phyloP scores from a whole-genome alignment of 2,113 vertebrate species.

The Himantopus leucocephalus region DNA sequence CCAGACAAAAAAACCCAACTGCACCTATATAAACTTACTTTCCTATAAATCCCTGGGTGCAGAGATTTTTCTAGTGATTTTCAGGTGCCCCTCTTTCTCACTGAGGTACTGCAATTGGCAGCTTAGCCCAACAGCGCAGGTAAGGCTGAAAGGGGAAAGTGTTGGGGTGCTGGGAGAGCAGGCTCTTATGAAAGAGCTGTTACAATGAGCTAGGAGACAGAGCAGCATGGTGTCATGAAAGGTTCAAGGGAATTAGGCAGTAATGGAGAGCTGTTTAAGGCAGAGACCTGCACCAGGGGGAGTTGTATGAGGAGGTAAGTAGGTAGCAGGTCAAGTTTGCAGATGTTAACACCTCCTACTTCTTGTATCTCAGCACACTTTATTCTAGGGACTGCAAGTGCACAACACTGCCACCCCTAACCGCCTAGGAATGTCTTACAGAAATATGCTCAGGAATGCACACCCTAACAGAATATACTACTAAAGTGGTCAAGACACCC shows the following conservation, averaged over 20 bases:
- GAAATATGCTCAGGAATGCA: accelerated
- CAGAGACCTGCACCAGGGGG: too few relatives aligned
- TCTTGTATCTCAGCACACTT: neutral
- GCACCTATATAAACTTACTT: neutral
- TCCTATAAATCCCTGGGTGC: neutral
- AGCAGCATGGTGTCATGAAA: neutral
- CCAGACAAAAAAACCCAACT: neutral
- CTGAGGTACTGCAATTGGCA: too few relatives aligned
- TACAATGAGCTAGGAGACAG: neutral
- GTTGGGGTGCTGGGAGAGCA: neutral
- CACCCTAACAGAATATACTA: accelerated
- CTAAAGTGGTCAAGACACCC: neutral
- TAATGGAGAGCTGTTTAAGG: neutral
- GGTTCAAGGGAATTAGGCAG: neutral
- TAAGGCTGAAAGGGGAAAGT: neutral
- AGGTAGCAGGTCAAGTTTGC: neutral
- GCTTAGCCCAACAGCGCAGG: accelerated
- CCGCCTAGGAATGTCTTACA: neutral
- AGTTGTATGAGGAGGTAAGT: neutral
- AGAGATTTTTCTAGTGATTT: neutral
- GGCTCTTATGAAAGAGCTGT: neutral
- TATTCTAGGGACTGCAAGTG: neutral
- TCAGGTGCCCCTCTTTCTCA: neutral
- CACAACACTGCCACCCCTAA: neutral
- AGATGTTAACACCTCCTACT: neutral